phyloP scores from a whole-genome alignment of 2,797 vertebrate genomes.

The Chelidonichthys spinosus region DNA sequence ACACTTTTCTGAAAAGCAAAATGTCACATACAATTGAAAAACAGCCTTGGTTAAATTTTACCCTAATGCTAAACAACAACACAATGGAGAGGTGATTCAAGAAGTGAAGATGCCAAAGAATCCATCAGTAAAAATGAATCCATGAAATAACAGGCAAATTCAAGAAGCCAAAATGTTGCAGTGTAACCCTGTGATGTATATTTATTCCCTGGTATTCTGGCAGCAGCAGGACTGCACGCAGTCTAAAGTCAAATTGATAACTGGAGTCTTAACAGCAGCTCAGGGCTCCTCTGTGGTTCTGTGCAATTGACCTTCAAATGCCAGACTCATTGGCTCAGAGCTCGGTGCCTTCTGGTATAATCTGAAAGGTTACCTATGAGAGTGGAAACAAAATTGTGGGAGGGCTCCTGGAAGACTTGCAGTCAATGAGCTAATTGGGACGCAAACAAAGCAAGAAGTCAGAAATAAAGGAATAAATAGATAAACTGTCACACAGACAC shows the following conservation, averaged over 20 bases:
- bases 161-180: background rate
- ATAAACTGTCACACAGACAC: background rate
- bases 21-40: no score
- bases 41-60: no score
- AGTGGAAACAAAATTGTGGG: constrained; percentile 28
- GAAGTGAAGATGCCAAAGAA: background rate
- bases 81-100: no score
- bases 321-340: constrained; percentile 52
- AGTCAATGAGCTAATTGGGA: constrained; percentile 45
- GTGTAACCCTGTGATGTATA: background rate
- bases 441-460: constrained; percentile 21
- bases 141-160: background rate
- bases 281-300: constrained; percentile 20
- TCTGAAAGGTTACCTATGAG: constrained; percentile 53
- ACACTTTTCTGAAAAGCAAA: no score
- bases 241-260: background rate
- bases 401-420: constrained; percentile 21
- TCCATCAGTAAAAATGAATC: constrained; percentile 8
- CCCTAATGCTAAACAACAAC: no score
- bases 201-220: background rate
- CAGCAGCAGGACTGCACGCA: constrained; percentile 3
- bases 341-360: constrained; percentile 51
- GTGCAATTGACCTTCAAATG: constrained; percentile 71
- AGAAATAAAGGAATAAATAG: constrained; percentile 6
- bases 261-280: constrained; percentile 24